These are phyloP conservation scores for Sesamia nonagrioides DNA, from an alignment of 1,140 invertebrate species.

Conservation along the genomic window DNA sequence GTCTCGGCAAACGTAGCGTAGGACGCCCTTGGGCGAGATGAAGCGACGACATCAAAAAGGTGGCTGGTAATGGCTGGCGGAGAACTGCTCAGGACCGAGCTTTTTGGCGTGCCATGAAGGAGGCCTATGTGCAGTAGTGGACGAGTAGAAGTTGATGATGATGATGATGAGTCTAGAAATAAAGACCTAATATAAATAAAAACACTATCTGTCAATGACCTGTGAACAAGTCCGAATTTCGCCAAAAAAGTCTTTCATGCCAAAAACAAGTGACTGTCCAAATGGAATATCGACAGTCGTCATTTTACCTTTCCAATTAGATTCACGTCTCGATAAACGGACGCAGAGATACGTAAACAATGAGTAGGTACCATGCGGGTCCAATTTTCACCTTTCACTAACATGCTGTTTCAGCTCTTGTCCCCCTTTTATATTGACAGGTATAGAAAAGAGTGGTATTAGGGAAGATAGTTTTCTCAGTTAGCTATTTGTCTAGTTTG, in stretches of 20 bases:
- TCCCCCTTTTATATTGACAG: neutral
- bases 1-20: too few relatives aligned
- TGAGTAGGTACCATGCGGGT: neutral
- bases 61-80: too few relatives aligned
- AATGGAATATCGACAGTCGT: neutral
- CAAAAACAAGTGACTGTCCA: conserved; percentile 25
- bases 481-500: neutral
- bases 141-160: too few relatives aligned
- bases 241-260: neutral
- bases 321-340: conserved; percentile 24
- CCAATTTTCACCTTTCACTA: conserved; percentile 39
- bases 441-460: neutral
- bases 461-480: neutral
- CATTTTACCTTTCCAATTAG: conserved; percentile 28
- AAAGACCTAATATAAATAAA: too few relatives aligned
- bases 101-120: too few relatives aligned
- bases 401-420: neutral
- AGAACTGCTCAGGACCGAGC: too few relatives aligned
- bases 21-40: too few relatives aligned
- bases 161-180: too few relatives aligned
- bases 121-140: too few relatives aligned
- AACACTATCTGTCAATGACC: too few relatives aligned
- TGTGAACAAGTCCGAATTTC: too few relatives aligned
- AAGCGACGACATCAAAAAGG: too few relatives aligned
- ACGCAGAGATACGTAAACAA: conserved; percentile 26